A percentile compares a stretch with the other conserved stretches of the same genome.
Evolutionary conservation across 2,113 vertebrate species (phyloP).

Genomic region (Cheilinus undulatus): DNA sequence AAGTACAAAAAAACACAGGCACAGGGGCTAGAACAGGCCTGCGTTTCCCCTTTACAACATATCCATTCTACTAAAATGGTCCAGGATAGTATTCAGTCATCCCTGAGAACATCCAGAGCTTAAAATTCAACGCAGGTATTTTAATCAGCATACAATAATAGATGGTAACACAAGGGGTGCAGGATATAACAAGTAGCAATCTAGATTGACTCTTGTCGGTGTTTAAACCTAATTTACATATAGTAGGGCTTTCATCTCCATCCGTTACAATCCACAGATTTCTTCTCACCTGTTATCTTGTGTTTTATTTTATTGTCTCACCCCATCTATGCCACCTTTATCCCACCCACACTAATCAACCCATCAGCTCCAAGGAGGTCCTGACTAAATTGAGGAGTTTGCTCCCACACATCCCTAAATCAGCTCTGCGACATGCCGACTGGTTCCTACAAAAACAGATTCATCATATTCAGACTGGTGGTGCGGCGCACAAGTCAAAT

Average conservation of each 20-base stretch:
- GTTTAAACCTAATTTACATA: background rate
- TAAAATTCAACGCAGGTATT: constrained; percentile 16
- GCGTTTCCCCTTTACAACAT: background rate
- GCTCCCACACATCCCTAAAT: constrained; percentile 32
- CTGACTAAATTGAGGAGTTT: constrained; percentile 32
- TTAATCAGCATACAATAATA: constrained; percentile 19
- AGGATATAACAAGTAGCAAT: background rate
- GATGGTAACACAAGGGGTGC: constrained; percentile 3
- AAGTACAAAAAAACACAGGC: background rate
- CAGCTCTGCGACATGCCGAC: constrained; percentile 50
- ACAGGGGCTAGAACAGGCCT: background rate
- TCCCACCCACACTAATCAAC: background rate
- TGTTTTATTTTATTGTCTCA: background rate
- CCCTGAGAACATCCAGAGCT: background rate
- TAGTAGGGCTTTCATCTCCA: background rate
- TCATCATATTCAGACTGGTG: constrained; percentile 64
- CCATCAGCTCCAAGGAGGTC: constrained; percentile 10
- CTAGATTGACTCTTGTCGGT: background rate
- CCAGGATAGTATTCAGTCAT: constrained; percentile 3
- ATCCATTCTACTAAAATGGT: background rate
- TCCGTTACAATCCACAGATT: constrained; percentile 2
- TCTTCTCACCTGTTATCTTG: constrained; percentile 8
- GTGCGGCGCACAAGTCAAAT: constrained; percentile 56
- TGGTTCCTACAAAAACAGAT: constrained; percentile 59
- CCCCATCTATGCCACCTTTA: constrained; percentile 1